Evolutionary conservation across 2,113 vertebrate species (phyloP).

Genomic region (Mionectes macconnelli): DNA sequence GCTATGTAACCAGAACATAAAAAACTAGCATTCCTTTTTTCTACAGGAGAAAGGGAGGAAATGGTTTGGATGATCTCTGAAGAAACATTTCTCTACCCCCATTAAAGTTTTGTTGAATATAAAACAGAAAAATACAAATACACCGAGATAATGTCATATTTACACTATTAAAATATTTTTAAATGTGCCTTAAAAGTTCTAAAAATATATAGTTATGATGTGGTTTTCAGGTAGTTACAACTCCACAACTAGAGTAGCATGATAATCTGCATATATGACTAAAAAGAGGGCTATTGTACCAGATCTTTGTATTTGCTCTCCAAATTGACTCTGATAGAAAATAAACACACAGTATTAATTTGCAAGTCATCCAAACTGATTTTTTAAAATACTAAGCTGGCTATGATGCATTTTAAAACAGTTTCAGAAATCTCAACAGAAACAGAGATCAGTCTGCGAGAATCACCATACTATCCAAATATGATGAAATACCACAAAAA

Average conservation of each 20-base stretch:
- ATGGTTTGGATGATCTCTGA: not conserved
- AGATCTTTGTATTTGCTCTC: not conserved
- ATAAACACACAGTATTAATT: not conserved
- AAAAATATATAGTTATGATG: not conserved
- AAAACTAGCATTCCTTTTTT: not conserved
- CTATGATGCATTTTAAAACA: not conserved
- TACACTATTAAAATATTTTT: not conserved
- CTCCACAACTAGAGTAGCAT: not conserved
- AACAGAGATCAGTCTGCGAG: not conserved
- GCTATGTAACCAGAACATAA: not conserved
- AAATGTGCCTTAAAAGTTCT: not conserved
- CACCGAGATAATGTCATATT: not conserved
- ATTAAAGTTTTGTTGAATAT: not conserved
- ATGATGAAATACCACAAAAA: not conserved
- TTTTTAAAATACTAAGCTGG: not conserved
- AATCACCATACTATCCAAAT: not conserved
- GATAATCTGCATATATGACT: not conserved
- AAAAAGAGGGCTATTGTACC: not conserved
- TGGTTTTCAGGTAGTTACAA: not conserved
- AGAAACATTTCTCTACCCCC: not conserved
- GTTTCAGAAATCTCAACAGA: not conserved
- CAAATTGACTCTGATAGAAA: not conserved
- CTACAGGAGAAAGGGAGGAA: not conserved
- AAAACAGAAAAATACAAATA: not conserved
- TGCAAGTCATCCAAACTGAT: not conserved